A percentile compares a stretch with the other conserved stretches of the same genome.
phyloP scores from a whole-genome alignment of 2,113 vertebrate species.

The Mobula hypostoma region DNA sequence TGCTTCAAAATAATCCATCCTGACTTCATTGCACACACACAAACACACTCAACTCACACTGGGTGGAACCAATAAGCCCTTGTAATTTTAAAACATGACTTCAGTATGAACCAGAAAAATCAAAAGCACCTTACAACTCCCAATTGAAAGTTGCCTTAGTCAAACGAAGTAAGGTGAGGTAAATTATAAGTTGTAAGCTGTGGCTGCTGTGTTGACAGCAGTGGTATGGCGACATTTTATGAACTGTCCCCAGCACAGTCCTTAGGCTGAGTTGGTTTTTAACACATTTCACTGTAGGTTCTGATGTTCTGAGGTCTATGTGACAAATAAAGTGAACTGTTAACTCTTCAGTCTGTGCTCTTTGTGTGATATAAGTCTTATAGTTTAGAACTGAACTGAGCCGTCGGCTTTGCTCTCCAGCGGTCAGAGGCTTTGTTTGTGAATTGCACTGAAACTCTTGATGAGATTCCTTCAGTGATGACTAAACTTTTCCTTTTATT shows the following conservation, averaged over 20 bases:
- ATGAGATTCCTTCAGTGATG: neutral
- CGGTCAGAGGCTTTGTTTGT: neutral
- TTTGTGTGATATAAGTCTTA: conserved; percentile 5
- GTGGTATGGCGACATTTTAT: too few relatives aligned
- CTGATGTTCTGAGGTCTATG: too few relatives aligned
- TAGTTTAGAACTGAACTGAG: neutral
- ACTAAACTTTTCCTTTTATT: conserved; percentile 5
- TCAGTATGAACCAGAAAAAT: neutral
- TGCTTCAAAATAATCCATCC: neutral
- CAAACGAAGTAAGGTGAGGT: neutral
- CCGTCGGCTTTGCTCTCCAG: neutral
- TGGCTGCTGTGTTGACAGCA: too few relatives aligned
- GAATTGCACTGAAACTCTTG: neutral
- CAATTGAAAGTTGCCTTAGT: neutral
- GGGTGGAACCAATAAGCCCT: neutral
- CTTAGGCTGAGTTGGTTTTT: too few relatives aligned
- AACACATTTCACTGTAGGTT: too few relatives aligned
- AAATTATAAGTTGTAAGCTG: neutral
- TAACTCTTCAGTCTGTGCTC: neutral
- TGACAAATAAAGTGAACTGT: too few relatives aligned
- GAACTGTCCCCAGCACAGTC: too few relatives aligned
- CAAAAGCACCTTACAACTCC: neutral
- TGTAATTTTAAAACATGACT: conserved; percentile 11
- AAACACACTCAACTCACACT: neutral
- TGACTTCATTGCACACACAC: neutral